These are phyloP conservation scores for Gavialis gangeticus DNA, from an alignment of 2,113 vertebrate genomes.

Conservation along the genomic window DNA sequence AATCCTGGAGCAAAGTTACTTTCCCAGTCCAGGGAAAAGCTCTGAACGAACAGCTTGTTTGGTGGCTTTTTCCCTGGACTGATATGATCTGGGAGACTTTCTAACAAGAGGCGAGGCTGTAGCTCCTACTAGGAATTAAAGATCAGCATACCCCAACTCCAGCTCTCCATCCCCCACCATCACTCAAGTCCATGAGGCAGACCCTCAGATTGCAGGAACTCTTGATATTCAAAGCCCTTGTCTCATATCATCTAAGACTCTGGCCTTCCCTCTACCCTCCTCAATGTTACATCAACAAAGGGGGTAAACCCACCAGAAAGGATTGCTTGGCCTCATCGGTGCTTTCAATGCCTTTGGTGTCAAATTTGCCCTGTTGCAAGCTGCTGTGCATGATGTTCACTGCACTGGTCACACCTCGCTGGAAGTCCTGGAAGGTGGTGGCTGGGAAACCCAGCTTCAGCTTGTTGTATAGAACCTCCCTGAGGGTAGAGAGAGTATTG, in stretches of 20 bases:
- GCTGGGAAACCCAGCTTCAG: conserved; percentile 94
- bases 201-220: neutral
- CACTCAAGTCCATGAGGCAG: neutral
- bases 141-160: neutral
- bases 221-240: fast-evolving
- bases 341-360: conserved; percentile 96
- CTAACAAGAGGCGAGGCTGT: neutral
- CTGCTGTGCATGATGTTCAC: conserved; percentile 99
- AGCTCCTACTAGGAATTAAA: neutral
- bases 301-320: conserved; percentile 87
- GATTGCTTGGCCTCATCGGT: conserved; percentile 93
- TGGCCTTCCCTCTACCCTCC: neutral
- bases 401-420: conserved; percentile 96
- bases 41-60: neutral
- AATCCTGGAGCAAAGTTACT: neutral
- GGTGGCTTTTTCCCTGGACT: neutral
- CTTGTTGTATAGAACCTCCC: conserved; percentile 94
- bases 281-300: neutral
- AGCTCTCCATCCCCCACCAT: neutral
- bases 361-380: conserved; percentile 97
- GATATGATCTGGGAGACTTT: neutral
- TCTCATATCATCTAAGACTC: neutral
- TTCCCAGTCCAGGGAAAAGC: neutral
- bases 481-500: conserved; percentile 48
- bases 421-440: conserved; percentile 95